Conservation (phyloP, 2,888 invertebrate genomes). For the Hyppa rectilinea region DNA sequence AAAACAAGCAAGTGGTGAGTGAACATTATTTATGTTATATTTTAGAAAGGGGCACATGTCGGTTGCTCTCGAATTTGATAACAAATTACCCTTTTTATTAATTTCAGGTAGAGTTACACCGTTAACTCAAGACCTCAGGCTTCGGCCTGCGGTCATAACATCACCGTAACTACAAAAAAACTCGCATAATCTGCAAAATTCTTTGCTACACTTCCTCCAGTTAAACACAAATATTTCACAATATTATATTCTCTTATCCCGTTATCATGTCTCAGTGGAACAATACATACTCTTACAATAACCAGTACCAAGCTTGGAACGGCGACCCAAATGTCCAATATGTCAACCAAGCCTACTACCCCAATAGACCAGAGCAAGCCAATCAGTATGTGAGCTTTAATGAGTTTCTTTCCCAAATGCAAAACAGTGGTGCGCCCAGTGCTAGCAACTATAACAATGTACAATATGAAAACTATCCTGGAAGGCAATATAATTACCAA, state of each 20-base stretch:
- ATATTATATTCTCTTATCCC: slow-evolving; percentile 61
- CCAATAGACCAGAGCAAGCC: slow-evolving; percentile 77
- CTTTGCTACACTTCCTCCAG: slow-evolving; percentile 55
- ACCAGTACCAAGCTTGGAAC: slow-evolving; percentile 85
- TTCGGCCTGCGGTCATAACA: slow-evolving; percentile 85
- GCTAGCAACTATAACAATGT: slow-evolving; percentile 75
- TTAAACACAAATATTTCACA: slow-evolving; percentile 73
- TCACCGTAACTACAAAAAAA: slow-evolving; percentile 64
- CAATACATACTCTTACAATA: slow-evolving; percentile 84
- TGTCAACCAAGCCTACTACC: slow-evolving; percentile 80
- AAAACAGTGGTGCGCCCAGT: slow-evolving; percentile 73
- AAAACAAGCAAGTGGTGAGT: slow-evolving; percentile 79
- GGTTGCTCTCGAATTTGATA: slow-evolving; percentile 69
- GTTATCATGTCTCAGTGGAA: slow-evolving; percentile 88
- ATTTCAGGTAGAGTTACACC: slow-evolving; percentile 75
- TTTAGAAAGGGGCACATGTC: slow-evolving; percentile 78
- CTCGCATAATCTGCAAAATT: slow-evolving; percentile 63
- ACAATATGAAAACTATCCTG: slow-evolving; percentile 81
- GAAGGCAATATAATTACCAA: slow-evolving; percentile 81
- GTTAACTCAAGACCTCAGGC: slow-evolving; percentile 79
- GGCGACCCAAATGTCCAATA: slow-evolving; percentile 81
- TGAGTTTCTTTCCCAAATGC: slow-evolving; percentile 86
- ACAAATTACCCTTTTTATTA: slow-evolving; percentile 65
- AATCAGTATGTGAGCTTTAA: slow-evolving; percentile 87
- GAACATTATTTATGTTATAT: slow-evolving; percentile 33